phyloP scores from a whole-genome alignment of 2,888 invertebrate species.

The Leucozona laternaria region DNA sequence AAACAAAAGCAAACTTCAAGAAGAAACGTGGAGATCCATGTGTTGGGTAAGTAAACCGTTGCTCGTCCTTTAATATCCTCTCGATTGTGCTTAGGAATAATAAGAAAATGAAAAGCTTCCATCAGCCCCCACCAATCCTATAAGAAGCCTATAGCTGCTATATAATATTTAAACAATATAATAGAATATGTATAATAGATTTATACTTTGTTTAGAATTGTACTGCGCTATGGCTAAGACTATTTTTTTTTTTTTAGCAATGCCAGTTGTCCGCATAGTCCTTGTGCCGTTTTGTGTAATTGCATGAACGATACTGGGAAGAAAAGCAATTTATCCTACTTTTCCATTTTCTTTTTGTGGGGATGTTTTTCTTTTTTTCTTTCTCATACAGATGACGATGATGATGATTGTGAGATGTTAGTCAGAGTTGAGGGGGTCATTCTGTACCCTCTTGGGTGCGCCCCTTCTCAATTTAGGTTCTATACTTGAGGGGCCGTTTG shows the following conservation, averaged over 20 bases:
- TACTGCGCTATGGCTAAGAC: constrained; percentile 14
- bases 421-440: constrained; percentile 26
- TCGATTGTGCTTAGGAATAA: constrained; percentile 38
- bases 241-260: constrained; percentile 45
- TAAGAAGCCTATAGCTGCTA: constrained; percentile 1
- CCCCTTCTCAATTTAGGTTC: constrained; percentile 41
- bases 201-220: constrained; percentile 66
- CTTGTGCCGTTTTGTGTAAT: constrained; percentile 60
- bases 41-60: constrained; percentile 85
- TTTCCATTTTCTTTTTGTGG: constrained; percentile 16
- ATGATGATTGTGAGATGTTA: constrained; percentile 67
- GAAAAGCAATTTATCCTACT: constrained; percentile 58
- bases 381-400: constrained; percentile 13
- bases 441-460: neutral
- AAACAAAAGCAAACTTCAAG: constrained; percentile 92
- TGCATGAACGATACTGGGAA: constrained; percentile 45
- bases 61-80: neutral
- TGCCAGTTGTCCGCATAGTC: constrained; percentile 68
- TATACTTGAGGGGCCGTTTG: constrained; percentile 27
- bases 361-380: constrained; percentile 14
- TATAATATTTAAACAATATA: constrained; percentile 52
- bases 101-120: constrained; percentile 5
- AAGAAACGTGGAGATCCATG: constrained; percentile 90
- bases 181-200: constrained; percentile 60
- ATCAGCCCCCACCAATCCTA: neutral